A percentile compares a stretch with the other conserved stretches of the same genome.
Conservation (phyloP, 2,113 vertebrate genomes). For the Empidonax traillii region DNA sequence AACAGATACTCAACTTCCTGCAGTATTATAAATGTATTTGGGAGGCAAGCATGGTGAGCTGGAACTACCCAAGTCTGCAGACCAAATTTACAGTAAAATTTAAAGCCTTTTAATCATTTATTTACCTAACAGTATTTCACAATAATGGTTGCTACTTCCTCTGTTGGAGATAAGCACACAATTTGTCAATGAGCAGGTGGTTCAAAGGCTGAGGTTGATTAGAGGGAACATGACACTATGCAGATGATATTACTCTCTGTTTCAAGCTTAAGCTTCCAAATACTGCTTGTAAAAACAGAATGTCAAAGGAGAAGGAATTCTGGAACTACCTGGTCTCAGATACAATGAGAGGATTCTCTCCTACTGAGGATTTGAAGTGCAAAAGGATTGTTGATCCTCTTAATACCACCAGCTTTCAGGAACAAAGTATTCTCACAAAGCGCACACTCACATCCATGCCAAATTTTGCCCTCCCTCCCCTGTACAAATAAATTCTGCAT, state of each 20-base stretch:
- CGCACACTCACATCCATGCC: background rate
- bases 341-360: background rate
- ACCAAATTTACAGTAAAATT: background rate
- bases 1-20: background rate
- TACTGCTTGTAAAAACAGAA: background rate
- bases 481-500: background rate
- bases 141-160: background rate
- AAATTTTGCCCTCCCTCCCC: background rate
- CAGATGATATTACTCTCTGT: accelerated
- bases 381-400: background rate
- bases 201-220: background rate
- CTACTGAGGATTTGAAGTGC: background rate
- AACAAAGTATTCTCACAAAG: background rate
- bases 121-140: background rate
- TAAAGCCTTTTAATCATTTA: background rate
- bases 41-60: accelerated
- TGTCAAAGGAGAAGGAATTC: background rate
- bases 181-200: background rate
- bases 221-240: background rate
- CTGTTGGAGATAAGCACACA: background rate
- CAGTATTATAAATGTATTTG: background rate
- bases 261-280: background rate
- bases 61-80: background rate
- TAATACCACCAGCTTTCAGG: background rate
- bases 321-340: background rate